Base-by-base conservation (phyloP, 2,797 vertebrate species). In the Danio choprae region DNA sequence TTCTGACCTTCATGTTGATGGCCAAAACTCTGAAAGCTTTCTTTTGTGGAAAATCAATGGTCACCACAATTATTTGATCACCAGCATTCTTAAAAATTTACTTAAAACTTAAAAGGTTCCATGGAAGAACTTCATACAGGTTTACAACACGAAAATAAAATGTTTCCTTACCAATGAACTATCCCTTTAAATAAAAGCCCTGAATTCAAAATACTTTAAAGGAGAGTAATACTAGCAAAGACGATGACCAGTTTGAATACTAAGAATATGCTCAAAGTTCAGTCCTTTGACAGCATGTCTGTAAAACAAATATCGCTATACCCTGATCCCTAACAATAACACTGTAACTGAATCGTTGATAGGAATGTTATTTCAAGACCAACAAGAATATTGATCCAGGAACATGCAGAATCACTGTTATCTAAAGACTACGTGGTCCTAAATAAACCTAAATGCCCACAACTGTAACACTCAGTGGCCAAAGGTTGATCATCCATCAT, bases 211-310 rank as follows among this genome's bases (percentile, higher is more conserved):
- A 67, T 29, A 51, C 48, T 18, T 40, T 53, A 16, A 69, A 38
- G 29, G 29, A 29, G 1, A 13, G 48, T 11, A 58, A 59, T 44
- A 22, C 8, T 72, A 40, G 16, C 48, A 68, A 1, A 9, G 7
- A 65, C 13, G 11, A 48, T 51, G 65, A 38, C 16, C 12, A 8
- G 1, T 10, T 62, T 62, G 5, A 41, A 41, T 16, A 12, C 12
- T 40, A 36, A 53, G 48, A 29, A 41, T 70, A 53, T 53, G 50
- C 46, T 40, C 50, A 70, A 41, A 55, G 68, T 38, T 40, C 68
- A 51, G 29, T 53, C 16, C 63, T 70, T 53, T 48, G 53, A 53
- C 67, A 40, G 29, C 67, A 69, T 4, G 4, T 50, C 16, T 63
- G 13, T 51, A 51, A 36, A 18, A 12, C 68, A 70, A 70, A 70